A percentile compares a stretch with the other conserved stretches of the same genome.
These are phyloP conservation scores for Pelusios castaneus DNA, from an alignment of 2,113 vertebrate species.

Conservation along the genomic window DNA sequence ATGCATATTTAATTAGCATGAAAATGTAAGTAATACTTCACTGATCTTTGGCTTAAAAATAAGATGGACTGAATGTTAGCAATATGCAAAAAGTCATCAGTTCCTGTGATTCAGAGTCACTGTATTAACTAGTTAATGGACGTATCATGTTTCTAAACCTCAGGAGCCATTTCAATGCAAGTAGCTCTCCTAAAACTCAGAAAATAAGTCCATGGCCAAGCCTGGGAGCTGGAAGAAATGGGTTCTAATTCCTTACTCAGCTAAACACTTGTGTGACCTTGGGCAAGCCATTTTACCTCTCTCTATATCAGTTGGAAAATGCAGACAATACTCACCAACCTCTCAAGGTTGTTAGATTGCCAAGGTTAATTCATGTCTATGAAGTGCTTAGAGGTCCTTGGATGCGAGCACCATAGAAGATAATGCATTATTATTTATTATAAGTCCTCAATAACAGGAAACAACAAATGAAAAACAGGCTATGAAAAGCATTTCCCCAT, in stretches of 20 bases:
- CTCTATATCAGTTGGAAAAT: background rate
- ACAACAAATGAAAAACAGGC: background rate
- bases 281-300: background rate
- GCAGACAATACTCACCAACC: background rate
- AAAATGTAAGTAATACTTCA: background rate
- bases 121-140: background rate
- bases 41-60: background rate
- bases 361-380: background rate
- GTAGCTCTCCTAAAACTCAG: background rate
- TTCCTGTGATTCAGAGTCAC: background rate
- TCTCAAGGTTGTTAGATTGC: background rate
- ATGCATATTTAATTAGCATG: background rate
- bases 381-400: background rate
- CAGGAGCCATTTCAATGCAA: background rate
- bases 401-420: background rate
- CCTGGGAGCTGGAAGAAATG: background rate
- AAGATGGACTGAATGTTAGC: background rate
- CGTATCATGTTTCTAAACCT: background rate
- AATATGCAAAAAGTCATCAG: background rate
- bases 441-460: background rate
- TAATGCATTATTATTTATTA: background rate
- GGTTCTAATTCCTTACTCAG: background rate
- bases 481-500: background rate
- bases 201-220: background rate
- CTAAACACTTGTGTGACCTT: background rate